Base-by-base conservation (phyloP, 2,888 invertebrate genomes). In the Drosophila mettleri region DNA sequence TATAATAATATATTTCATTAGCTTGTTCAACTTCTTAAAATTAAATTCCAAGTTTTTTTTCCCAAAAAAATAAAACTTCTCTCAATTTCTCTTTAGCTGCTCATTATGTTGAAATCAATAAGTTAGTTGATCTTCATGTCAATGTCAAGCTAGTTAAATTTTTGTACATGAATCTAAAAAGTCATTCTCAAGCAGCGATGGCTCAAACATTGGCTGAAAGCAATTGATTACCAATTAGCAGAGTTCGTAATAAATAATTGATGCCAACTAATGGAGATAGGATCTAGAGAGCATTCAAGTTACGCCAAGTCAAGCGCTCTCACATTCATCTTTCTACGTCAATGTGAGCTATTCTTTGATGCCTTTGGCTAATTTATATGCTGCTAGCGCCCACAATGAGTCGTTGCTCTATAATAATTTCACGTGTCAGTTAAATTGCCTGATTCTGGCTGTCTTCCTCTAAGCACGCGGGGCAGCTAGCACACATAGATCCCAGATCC, bases 391-490 rank as follows among this genome's bases (percentile, higher is more conserved):
- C 41, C 48, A 57, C 64, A 57, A 60, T 59, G 58, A 46, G 38
- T 58, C 65, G 49, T 54, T 61, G 71, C 53, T 60, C 64, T 64
- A 43, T 38, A 71, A 64, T 60, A 69, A 71, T 71, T 71, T 71
- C 59, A 64, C 64, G 57, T 71, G 69, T 61, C 71, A 69, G 60
- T n/a, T 22, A 69, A 64, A 69, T 69, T 60, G 69, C 69, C 64
- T 57, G 51, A 52, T 16, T 51, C 51, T 18, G 29, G 41, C 51
- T 52, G 29, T 52, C 60, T 39, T 55, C 51, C 69, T 20, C 8
- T 18, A 51, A 27, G 29, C 29, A 31, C 39, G 4, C n/a, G 31
- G 39, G 52, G 52, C 36, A 51, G 52, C 36, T 46, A 31, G 54
- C 53, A 66, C 54, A 65, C 52, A 63, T 60, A 55, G 59, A 59